Base-by-base conservation (phyloP, 2,113 vertebrate genomes). In the Prunella himalayana region DNA sequence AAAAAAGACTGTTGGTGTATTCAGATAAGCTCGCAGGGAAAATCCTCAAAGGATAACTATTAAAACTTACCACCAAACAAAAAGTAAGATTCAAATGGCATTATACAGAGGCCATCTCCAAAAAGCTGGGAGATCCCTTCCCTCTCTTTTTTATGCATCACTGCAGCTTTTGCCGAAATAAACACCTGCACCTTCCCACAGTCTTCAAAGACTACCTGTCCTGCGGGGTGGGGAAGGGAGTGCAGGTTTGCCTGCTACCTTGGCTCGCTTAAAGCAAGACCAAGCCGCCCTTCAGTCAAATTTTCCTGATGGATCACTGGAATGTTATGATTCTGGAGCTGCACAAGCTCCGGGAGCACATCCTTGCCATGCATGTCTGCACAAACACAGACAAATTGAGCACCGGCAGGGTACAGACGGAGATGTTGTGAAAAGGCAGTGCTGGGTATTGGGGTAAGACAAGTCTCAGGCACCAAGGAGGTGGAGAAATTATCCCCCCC, bases 1-100 rank as follows among this genome's bases (percentile, higher is more conserved):
- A 98, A 97, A 98, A 97, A 98, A 98, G 98, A 96, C 98, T 98
- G 98, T 98, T 98, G 98, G 98, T 98, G 97, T 98, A 97, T 98
- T 98, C 97, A 97, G 98, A 98, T 98, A 98, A 98, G 98, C 98
- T 96, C 90, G 90, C 94, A 83, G 96, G 96, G 97, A 97, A 98
- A 98, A 98, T 98, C 98, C 98, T 98, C 98, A 97, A 98, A 98
- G 97, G 98, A 96, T 96, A 98, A 98, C 97, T 98, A 97, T 97
- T 97, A 97, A 98, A 98, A 98, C 98, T 98, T 98, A 97, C 88
- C 97, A 98, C 98, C 91, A 97, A 98, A 98, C 97, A 97, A 97
- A 98, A 98, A 98, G 98, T 98, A 97, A 91, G 85, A 97, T 94
- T 96, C 93, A 92, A 97, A 98, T 94, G 90, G 95, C 95, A 96